A percentile compares a stretch with the other conserved stretches of the same genome.
Conservation (phyloP, 2,888 invertebrate species). For the Cancer borealis region DNA sequence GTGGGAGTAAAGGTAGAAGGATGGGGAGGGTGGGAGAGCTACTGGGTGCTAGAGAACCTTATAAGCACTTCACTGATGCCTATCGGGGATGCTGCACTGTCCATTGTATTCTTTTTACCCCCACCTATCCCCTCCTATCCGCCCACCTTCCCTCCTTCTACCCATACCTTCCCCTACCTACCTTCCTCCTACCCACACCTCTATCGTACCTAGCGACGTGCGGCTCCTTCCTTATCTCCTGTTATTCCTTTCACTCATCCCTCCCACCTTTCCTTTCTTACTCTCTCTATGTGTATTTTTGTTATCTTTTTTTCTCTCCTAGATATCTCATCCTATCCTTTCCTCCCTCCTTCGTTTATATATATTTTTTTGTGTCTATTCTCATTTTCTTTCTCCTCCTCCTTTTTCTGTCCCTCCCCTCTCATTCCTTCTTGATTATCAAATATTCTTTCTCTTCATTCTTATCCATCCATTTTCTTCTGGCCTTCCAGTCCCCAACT, state of each 20-base stretch:
- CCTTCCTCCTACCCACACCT: too few relatives aligned
- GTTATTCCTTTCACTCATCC: background rate
- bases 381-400: too few relatives aligned
- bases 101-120: background rate
- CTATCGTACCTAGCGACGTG: too few relatives aligned
- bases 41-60: background rate
- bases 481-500: too few relatives aligned
- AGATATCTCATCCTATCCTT: background rate
- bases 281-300: background rate
- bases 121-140: background rate
- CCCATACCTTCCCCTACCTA: too few relatives aligned
- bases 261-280: background rate
- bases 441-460: too few relatives aligned
- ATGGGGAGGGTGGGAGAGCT: too few relatives aligned
- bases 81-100: background rate
- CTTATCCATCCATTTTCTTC: too few relatives aligned
- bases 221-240: background rate
- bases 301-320: background rate
- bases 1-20: too few relatives aligned
- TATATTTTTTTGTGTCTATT: too few relatives aligned
- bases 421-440: too few relatives aligned
- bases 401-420: too few relatives aligned
- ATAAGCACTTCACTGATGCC: constrained; percentile 12
- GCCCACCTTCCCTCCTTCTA: background rate
- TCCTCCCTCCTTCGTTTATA: background rate